Base-by-base conservation (phyloP, 2,113 vertebrate genomes). In the Sialia sialis region DNA sequence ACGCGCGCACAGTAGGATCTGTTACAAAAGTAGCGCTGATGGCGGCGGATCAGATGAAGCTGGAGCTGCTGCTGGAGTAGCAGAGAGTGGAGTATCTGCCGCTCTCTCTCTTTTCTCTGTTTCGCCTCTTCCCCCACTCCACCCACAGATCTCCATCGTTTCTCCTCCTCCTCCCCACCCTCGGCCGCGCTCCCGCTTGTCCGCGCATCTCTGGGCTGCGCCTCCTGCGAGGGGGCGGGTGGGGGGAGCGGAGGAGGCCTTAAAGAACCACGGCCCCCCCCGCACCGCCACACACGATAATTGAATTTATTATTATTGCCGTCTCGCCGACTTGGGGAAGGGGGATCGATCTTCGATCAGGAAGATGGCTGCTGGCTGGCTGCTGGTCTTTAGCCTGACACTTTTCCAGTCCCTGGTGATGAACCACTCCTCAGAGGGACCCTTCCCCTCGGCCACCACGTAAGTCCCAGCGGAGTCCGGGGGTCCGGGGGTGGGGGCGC, bases 301-400 rank as follows among this genome's bases (percentile, higher is more conserved):
- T 93, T 88, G 79, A 87, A 93, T 94, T 90, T 84, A 81, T 92
- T 93, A 58, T 93, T 84, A 8, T 92, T 72, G 52, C 39, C 63
- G 43, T 84, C 93, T 95, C 58, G 83, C 92, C 67, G 87, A 67
- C 90, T 87, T 59, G 89, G 93, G 88, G 56, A 95, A 89, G 81
- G 75, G 91, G 93, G 23, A 91, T 88, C 85, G 97, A 95, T 97
- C 97, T 95, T 97, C 96, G 97, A 97, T 97, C 93, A 89, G 94
- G 97, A 98, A 97, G 97, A 99, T 99, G 99, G 98, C 98, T 98
- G 98, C 98, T 97, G 98, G 97, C 98, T 98, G 98, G 98, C 97
- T 97, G 85, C 98, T 98, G 91, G 92, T 97, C 97, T 98, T 98
- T 95, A 94, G 98, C 95, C 96, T 99, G 93, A 98, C 98, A 94